phyloP scores from a whole-genome alignment of 2,797 vertebrate genomes.

The Selene dorsalis region DNA sequence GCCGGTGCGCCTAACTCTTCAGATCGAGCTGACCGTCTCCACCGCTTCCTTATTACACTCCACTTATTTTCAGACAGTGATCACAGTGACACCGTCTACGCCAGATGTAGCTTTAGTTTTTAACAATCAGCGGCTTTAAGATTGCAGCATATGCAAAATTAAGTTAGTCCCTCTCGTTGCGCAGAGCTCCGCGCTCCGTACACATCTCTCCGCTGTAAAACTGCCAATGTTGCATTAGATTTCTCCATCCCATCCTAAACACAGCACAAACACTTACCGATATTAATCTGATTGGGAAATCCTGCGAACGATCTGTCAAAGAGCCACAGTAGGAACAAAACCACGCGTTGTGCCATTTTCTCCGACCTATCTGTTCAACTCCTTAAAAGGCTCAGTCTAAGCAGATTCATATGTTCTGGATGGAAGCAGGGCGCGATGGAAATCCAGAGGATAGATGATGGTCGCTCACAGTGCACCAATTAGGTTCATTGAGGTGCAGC shows the following conservation, averaged over 20 bases:
- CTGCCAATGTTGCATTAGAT: slow-evolving; percentile 23
- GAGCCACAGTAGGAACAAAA: slow-evolving; percentile 92
- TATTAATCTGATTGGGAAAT: slow-evolving; percentile 98
- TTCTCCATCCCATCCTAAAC: not conserved
- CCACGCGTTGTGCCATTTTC: slow-evolving; percentile 92
- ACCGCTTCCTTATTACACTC: slow-evolving; percentile 2
- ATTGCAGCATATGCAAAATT: slow-evolving; percentile 46
- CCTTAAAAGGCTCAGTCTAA: slow-evolving; percentile 86
- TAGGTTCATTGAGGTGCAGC: slow-evolving; percentile 89
- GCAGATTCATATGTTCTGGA: slow-evolving; percentile 87
- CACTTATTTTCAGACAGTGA: not conserved
- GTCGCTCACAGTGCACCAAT: slow-evolving; percentile 89
- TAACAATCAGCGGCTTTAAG: slow-evolving; percentile 29
- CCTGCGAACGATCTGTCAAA: slow-evolving; percentile 89
- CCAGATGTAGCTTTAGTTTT: slow-evolving; percentile 27
- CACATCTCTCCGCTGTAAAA: slow-evolving; percentile 14
- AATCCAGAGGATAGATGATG: slow-evolving; percentile 81
- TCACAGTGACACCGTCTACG: slow-evolving; percentile 3
- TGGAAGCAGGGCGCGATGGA: slow-evolving; percentile 81
- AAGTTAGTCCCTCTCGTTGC: slow-evolving; percentile 68
- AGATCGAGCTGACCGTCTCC: slow-evolving; percentile 22
- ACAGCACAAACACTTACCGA: slow-evolving; percentile 88
- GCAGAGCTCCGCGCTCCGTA: slow-evolving; percentile 68
- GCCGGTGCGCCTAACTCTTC: slow-evolving; percentile 63
- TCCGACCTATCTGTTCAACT: slow-evolving; percentile 86